These are phyloP conservation scores for Rhizoglyphus robini DNA, from an alignment of 1,140 invertebrate genomes.

Conservation along the genomic window DNA sequence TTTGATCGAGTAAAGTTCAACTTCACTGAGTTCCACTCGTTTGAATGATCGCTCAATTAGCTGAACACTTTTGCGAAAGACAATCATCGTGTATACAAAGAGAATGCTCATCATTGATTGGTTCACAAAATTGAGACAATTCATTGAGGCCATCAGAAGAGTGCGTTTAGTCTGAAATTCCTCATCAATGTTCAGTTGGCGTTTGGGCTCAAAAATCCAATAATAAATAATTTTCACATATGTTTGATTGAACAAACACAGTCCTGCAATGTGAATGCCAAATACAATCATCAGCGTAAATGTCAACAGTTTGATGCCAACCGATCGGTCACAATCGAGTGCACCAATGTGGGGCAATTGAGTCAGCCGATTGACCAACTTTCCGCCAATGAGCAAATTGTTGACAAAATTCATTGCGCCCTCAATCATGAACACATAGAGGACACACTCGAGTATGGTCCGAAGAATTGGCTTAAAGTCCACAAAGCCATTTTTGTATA, in stretches of 20 bases:
- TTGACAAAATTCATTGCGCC: not conserved
- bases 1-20: not conserved
- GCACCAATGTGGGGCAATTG: not conserved
- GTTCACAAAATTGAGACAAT: not conserved
- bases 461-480: constrained; percentile 6
- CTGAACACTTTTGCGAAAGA: not conserved
- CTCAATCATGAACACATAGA: not conserved
- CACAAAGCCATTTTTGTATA: not conserved
- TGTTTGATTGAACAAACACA: not conserved
- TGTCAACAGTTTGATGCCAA: not conserved
- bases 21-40: not conserved
- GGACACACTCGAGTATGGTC: not conserved
- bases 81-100: not conserved
- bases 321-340: not conserved
- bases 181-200: too few relatives aligned
- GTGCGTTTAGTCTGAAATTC: not conserved
- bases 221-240: not conserved
- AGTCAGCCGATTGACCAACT: not conserved
- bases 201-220: too few relatives aligned
- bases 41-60: not conserved
- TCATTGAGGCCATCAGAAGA: not conserved
- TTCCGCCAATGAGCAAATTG: not conserved
- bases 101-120: not conserved
- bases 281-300: not conserved
- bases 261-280: not conserved